Evolutionary conservation across 2,888 invertebrate species (phyloP), one percentile per base, ranked within the genome.

Genomic region (Epistrophe eligans): DNA sequence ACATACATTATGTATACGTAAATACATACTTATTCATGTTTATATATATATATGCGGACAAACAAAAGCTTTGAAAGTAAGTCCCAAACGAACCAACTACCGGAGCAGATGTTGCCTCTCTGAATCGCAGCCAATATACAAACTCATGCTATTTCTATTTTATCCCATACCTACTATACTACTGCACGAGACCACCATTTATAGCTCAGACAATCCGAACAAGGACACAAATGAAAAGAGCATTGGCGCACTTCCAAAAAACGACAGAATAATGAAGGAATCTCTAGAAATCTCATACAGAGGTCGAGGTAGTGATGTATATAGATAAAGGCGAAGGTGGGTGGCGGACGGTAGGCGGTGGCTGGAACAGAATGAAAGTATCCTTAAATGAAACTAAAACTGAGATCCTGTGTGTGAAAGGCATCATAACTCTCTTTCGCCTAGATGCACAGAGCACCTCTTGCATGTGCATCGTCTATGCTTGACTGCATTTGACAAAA

Each of bases 381-480:
- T 87, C 87, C 74, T 79, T 79, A 79, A 87, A 87, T 83, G 83
- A 83, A 87, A 87, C 87, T 83, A 87, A 87, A 87, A 87, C 87
- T 87, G 79, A 87, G 87, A 87, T 83, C 87, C 83, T 87, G 87
- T 87, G 79, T 87, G 87, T 83, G 87, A 87, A 85, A 87, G 87
- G 87, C 74, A 87, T 87, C 87, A 87, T 87, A 87, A 87, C 79
- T 87, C 87, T 87, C 87, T 83, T 83, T 87, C 87, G 76, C 87
- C 73, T 76, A 87, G 55, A 87, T 87, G 87, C 87, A 87, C 87
- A 83, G 79, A 76, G 83, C 87, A 79, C 79, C 87, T 87, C 87
- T 87, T 79, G 79, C 66, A 71, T 50, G 13, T 55, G 24, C 24
- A 70, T 32, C 32, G 24, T n/a, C 15, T 17, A 66, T 48, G 11